Evolutionary conservation across 1,140 invertebrate species (phyloP).

Genomic region (Bombus pascuorum): DNA sequence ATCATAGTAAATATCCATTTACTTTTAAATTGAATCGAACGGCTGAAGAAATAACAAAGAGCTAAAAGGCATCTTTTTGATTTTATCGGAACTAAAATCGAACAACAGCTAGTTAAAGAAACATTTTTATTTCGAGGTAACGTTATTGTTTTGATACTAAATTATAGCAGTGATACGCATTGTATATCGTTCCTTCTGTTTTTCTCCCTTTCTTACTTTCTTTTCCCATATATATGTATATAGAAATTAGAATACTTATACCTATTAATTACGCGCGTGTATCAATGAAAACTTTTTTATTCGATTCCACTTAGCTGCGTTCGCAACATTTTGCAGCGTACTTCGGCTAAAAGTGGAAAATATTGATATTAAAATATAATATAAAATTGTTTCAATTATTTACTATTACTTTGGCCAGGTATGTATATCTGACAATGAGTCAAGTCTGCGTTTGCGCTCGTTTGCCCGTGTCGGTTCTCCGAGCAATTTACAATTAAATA

Average conservation of each 20-base stretch:
- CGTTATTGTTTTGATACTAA: not conserved
- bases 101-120: not conserved
- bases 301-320: not conserved
- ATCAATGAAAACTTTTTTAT: not conserved
- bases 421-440: not conserved
- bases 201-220: not conserved
- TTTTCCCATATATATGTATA: not conserved
- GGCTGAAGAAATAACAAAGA: not conserved
- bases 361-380: not conserved
- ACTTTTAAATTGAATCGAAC: not conserved
- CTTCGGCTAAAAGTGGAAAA: too few relatives aligned
- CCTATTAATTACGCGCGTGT: not conserved
- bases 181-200: not conserved
- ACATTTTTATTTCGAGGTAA: not conserved
- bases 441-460: not conserved
- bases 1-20: not conserved
- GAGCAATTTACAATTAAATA: not conserved
- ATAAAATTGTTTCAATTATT: conserved; percentile 17
- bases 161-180: not conserved
- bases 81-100: not conserved
- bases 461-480: not conserved
- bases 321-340: too few relatives aligned
- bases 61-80: not conserved
- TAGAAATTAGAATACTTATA: not conserved
- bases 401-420: not conserved